Evolutionary conservation across 2,797 vertebrate species (phyloP).

Genomic region (Lagorchestes hirsutus): DNA sequence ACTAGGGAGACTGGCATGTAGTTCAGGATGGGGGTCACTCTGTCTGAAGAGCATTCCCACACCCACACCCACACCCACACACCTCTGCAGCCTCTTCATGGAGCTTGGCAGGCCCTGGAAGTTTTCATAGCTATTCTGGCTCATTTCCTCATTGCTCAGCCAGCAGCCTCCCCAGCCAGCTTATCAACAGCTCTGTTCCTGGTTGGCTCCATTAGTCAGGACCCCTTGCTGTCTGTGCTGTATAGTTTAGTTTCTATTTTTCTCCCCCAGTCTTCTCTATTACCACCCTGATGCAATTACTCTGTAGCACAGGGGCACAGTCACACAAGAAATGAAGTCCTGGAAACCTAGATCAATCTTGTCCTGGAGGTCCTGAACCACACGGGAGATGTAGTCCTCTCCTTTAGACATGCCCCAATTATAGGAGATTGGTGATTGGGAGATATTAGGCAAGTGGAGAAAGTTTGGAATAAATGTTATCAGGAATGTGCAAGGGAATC

Average conservation of each 20-base stretch:
- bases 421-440: neutral
- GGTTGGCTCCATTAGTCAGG: neutral
- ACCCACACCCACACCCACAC: neutral
- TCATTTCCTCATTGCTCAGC: neutral
- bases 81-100: neutral
- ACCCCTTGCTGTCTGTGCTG: neutral
- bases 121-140: constrained; percentile 1
- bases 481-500: neutral
- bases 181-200: neutral
- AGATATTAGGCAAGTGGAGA: neutral
- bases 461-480: neutral
- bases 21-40: neutral
- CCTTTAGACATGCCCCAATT: neutral
- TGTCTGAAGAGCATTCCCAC: neutral
- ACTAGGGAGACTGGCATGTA: neutral
- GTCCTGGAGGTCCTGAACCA: neutral
- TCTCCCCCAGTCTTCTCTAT: neutral
- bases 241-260: neutral
- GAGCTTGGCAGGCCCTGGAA: neutral
- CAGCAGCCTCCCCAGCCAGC: neutral
- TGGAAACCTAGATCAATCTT: neutral
- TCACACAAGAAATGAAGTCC: neutral
- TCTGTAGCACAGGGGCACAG: neutral
- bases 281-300: neutral
- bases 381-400: neutral